These are phyloP conservation scores for Bibio marci DNA, from an alignment of 2,888 invertebrate genomes.

Conservation along the genomic window DNA sequence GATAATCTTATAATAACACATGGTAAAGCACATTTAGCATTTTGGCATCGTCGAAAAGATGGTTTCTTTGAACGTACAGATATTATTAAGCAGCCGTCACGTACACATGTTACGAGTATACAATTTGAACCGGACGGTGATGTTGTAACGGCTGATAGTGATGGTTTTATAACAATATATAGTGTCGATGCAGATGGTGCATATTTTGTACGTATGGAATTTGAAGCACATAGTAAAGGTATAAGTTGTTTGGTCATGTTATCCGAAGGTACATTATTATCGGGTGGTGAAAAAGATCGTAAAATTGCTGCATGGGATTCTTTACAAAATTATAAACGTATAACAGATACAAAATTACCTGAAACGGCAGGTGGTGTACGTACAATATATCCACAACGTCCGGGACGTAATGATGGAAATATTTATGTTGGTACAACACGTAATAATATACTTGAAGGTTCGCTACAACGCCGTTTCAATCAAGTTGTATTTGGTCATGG, in stretches of 20 bases:
- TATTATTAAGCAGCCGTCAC: constrained; percentile 75
- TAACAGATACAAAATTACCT: constrained; percentile 79
- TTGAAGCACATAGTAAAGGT: constrained; percentile 75
- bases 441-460: constrained; percentile 81
- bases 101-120: constrained; percentile 69
- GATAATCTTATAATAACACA: constrained; percentile 83
- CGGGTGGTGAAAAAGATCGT: constrained; percentile 79
- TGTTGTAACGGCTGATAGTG: constrained; percentile 81
- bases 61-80: constrained; percentile 81
- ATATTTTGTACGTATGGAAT: constrained; percentile 76
- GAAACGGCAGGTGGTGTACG: constrained; percentile 78
- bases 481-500: constrained; percentile 79
- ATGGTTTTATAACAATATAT: constrained; percentile 82
- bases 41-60: constrained; percentile 83
- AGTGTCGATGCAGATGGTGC: constrained; percentile 79
- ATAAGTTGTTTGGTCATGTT: constrained; percentile 76
- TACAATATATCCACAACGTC: constrained; percentile 74
- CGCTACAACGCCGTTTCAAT: constrained; percentile 73
- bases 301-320: constrained; percentile 89
- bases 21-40: constrained; percentile 78
- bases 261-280: constrained; percentile 76
- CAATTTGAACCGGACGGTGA: constrained; percentile 86
- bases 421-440: constrained; percentile 81
- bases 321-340: constrained; percentile 72
- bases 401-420: constrained; percentile 75